phyloP scores from a whole-genome alignment of 1,140 invertebrate genomes.

The Spodoptera frugiperda region DNA sequence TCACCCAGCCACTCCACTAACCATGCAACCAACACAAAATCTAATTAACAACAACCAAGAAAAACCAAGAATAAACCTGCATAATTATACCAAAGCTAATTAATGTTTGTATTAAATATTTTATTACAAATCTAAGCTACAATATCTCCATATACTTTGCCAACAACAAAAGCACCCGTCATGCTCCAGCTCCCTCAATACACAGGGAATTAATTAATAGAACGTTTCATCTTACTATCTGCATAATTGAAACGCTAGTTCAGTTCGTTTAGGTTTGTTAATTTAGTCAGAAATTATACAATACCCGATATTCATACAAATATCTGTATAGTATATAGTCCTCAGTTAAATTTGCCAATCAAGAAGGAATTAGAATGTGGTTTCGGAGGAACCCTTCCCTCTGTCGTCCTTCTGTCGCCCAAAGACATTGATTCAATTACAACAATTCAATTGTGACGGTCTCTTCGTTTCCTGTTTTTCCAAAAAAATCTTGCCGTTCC shows the following conservation, averaged over 20 bases:
- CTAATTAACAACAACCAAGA: too few relatives aligned
- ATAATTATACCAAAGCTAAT: too few relatives aligned
- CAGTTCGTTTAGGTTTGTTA: slow-evolving; percentile 22
- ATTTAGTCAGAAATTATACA: slow-evolving; percentile 36
- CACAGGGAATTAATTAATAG: slow-evolving; percentile 1
- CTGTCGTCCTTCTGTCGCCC: background rate
- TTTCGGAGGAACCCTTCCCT: slow-evolving; percentile 19
- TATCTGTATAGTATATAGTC: background rate
- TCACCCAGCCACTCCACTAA: too few relatives aligned
- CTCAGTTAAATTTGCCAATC: slow-evolving; percentile 37
- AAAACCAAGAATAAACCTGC: too few relatives aligned
- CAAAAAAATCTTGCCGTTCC: too few relatives aligned
- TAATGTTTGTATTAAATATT: too few relatives aligned
- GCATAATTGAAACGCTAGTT: slow-evolving; percentile 12
- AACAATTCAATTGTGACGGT: slow-evolving; percentile 22
- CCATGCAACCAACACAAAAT: too few relatives aligned
- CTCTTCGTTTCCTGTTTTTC: background rate
- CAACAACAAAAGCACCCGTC: too few relatives aligned
- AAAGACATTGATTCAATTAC: slow-evolving; percentile 28
- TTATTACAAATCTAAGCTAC: too few relatives aligned
- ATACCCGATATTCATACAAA: slow-evolving; percentile 31
- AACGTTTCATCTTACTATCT: slow-evolving; percentile 19
- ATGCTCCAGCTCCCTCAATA: too few relatives aligned
- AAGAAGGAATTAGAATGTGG: slow-evolving; percentile 27
- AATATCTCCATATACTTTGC: too few relatives aligned